phyloP scores from a whole-genome alignment of 2,888 invertebrate species.

The Gymnosoma rotundatum region DNA sequence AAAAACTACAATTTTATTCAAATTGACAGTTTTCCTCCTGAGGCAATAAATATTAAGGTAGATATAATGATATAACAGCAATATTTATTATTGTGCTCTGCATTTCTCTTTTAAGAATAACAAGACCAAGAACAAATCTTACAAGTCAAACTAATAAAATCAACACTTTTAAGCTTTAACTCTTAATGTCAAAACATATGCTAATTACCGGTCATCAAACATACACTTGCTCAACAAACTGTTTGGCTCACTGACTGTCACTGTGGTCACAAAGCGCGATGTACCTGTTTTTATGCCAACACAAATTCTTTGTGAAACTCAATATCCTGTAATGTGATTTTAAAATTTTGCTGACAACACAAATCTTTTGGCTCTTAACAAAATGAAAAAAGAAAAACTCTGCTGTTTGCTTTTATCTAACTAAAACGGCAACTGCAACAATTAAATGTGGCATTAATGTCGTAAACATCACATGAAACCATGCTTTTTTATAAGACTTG shows the following conservation, averaged over 20 bases:
- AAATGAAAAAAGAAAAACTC: conserved; percentile 11
- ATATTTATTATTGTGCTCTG: background rate
- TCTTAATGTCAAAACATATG: conserved; percentile 67
- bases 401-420: conserved; percentile 47
- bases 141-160: conserved; percentile 62
- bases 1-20: conserved; percentile 48
- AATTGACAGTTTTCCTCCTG: conserved; percentile 46
- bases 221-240: conserved; percentile 41
- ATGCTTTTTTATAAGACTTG: conserved; percentile 49
- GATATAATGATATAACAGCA: background rate
- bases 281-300: conserved; percentile 35
- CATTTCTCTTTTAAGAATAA: background rate
- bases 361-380: conserved; percentile 47
- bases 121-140: conserved; percentile 19
- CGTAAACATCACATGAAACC: conserved; percentile 67
- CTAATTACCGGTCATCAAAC: conserved; percentile 69
- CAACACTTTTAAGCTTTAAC: conserved; percentile 67
- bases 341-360: conserved; percentile 61
- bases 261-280: background rate
- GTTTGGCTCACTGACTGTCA: background rate
- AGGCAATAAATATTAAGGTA: conserved; percentile 16
- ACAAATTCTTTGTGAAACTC: conserved; percentile 53
- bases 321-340: conserved; percentile 69
- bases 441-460: conserved; percentile 70
- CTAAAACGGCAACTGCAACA: conserved; percentile 54